These are phyloP conservation scores for Yponomeuta plumbellus DNA, from an alignment of 2,888 invertebrate species.

Conservation along the genomic window DNA sequence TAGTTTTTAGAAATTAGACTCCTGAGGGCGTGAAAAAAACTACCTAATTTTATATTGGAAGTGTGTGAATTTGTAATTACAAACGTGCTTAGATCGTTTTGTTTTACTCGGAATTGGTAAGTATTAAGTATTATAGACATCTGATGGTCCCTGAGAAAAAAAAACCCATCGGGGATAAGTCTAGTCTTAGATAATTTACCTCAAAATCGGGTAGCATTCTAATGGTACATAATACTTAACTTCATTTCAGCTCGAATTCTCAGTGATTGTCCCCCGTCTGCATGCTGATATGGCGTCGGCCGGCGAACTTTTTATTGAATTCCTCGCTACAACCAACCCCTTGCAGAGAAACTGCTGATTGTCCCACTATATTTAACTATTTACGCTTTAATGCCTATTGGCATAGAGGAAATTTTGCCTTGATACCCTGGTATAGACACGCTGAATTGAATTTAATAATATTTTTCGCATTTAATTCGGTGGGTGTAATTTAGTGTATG, in stretches of 20 bases:
- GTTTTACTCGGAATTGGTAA: no score
- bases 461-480: not conserved
- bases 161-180: no score
- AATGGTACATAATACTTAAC: not conserved
- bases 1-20: no score
- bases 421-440: not conserved
- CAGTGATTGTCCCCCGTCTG: not conserved
- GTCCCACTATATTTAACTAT: not conserved
- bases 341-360: conserved; percentile 8
- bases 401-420: not conserved
- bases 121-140: no score
- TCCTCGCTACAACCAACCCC: conserved; percentile 10
- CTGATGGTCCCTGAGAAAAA: no score
- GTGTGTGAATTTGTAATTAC: no score
- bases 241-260: not conserved
- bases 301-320: conserved; percentile 17
- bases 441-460: not conserved
- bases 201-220: no score
- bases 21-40: no score
- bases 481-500: not conserved
- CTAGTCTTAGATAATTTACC: no score
- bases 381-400: not conserved
- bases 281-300: not conserved
- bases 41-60: no score
- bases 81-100: no score